Percentiles rank a stretch among this genome's conserved stretches.
Conservation (phyloP, 1,140 invertebrate species). For the Drosophila novamexicana region DNA sequence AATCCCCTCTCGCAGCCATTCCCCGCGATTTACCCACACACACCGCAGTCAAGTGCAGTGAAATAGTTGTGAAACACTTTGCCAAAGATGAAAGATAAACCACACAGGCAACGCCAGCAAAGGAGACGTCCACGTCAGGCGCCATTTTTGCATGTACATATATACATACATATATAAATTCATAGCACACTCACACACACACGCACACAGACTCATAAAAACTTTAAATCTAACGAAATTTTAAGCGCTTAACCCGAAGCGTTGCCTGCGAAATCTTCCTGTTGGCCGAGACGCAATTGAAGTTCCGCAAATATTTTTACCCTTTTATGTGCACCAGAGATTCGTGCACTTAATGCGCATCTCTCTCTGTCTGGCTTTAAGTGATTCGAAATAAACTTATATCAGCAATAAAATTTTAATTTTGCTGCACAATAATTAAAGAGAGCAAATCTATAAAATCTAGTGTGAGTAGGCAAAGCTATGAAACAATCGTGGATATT, state of each 20-base stretch:
- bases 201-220: constrained; percentile 4
- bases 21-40: background rate
- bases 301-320: constrained; percentile 13
- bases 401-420: background rate
- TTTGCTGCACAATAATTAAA: no score
- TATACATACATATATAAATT: background rate
- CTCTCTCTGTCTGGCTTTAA: no score
- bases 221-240: constrained; percentile 32
- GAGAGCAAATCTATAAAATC: no score
- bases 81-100: constrained; percentile 82
- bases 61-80: constrained; percentile 82
- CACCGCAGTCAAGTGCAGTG: constrained; percentile 73
- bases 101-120: constrained; percentile 52
- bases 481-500: no score
- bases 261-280: constrained; percentile 4
- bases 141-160: constrained; percentile 57
- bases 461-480: no score
- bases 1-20: constrained; percentile 1
- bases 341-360: background rate
- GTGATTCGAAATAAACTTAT: no score
- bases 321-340: background rate
- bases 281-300: constrained; percentile 28
- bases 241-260: constrained; percentile 34
- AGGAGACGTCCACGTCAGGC: constrained; percentile 29
- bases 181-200: constrained; percentile 7